Evolutionary conservation across 2,797 vertebrate genomes (phyloP), one percentile per base, ranked within the genome.

Genomic region (Sebastes ruberrimus): DNA sequence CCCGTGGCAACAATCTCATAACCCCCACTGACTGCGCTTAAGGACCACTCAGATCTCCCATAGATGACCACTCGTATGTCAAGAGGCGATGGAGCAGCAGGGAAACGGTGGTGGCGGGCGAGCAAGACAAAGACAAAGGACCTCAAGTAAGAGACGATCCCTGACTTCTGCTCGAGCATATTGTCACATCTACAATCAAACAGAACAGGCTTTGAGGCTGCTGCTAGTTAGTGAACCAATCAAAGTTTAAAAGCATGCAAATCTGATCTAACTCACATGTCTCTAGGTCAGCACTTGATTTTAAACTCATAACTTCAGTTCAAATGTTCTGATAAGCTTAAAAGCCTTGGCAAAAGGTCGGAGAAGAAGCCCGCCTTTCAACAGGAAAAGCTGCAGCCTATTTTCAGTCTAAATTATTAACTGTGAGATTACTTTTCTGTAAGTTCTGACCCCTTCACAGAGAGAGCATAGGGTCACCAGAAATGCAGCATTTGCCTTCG

Each of bases 1-100:
- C 77, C 85, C 81, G 57, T 86, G 64, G 91, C 85, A 91, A 93
- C 90, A 86, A 81, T 81, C 77, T 76, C 74, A 81, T 88, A 82
- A 84, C 11, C 67, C 59, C 57, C 70, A 28, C 65, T 67, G 82
- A 86, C 84, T 85, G 78, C 72, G 79, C 66, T 76, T 56, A 69
- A 81, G 67, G 65, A 81, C 55, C 82, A 85, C 84, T 92, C 55
- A 87, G 67, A 75, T 85, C 66, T 82, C 65, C 64, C 55, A n/a
- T 22, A 66, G 62, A 74, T 6, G 13, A 55, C 60, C 62, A 78
- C 75, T 85, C 10, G 2, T 28, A 49, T 60, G 22, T 82, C 38
- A 74, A 76, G 76, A 85, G 74, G 53, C 9, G 5, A 78, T 49
- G 38, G 64, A 76, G 67, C 59, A 38, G 46, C 69, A 38, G 38